These are phyloP conservation scores for Andrena praecox DNA, from an alignment of 2,888 invertebrate genomes.

Conservation along the genomic window DNA sequence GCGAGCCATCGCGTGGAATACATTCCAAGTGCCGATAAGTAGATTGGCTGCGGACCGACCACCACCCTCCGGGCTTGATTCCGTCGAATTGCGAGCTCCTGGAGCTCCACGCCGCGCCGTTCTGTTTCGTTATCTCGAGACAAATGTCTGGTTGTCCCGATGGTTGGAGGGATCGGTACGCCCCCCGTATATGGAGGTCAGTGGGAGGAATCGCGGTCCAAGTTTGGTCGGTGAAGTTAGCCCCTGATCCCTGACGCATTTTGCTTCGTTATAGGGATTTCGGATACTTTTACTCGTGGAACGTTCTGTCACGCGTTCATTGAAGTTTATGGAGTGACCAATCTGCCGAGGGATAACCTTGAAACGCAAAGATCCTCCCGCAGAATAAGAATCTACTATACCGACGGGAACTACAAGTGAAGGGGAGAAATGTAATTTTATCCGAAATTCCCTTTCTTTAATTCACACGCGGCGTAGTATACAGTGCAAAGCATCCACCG, in stretches of 20 bases:
- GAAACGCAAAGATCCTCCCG: no score
- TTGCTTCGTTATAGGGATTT: not conserved
- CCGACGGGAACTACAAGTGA: not conserved
- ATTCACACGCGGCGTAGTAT: not conserved
- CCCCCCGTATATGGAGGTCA: not conserved
- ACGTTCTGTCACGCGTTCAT: no score
- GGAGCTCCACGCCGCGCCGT: not conserved
- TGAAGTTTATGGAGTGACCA: no score
- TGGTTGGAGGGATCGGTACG: not conserved
- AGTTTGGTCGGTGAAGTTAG: not conserved
- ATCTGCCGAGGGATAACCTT: no score
- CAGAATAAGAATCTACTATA: not conserved
- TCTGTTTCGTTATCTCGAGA: conserved; percentile 41
- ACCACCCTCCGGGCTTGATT: conserved; percentile 14
- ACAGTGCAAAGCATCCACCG: not conserved
- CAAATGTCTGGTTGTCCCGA: conserved; percentile 20
- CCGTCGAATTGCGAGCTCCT: conserved; percentile 31
- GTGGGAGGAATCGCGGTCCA: not conserved
- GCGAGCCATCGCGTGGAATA: conserved; percentile 64
- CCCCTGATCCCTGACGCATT: not conserved
- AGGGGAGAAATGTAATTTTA: not conserved
- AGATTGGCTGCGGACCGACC: conserved; percentile 52
- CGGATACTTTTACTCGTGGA: no score
- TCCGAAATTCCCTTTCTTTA: not conserved
- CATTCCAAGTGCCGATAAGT: conserved; percentile 67